Evolutionary conservation across 2,888 invertebrate species (phyloP).

Genomic region (Drosophila maculinotata): DNA sequence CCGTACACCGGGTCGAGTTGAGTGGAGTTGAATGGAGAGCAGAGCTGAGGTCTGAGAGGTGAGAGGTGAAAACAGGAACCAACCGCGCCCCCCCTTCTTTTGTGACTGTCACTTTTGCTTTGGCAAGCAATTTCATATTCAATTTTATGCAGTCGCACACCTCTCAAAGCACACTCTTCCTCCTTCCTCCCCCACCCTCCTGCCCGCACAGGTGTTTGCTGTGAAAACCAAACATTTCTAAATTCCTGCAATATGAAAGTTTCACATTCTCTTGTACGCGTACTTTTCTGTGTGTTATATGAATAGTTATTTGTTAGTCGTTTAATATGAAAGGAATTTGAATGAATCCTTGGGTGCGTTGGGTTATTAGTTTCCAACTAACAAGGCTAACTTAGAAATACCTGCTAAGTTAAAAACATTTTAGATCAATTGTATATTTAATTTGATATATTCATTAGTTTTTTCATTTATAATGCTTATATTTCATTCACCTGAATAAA

Average conservation of each 20-base stretch:
- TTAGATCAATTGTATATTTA: no score
- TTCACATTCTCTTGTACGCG: background rate
- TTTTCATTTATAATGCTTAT: no score
- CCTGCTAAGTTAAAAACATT: no score
- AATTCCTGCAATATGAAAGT: no score
- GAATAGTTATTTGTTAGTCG: no score
- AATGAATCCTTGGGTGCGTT: no score
- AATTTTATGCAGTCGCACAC: constrained; percentile 65
- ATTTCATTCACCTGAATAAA: no score
- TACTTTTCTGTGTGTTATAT: background rate
- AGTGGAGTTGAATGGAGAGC: background rate
- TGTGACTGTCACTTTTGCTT: constrained; percentile 43
- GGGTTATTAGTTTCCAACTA: no score
- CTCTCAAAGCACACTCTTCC: background rate
- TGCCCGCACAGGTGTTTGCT: constrained; percentile 11
- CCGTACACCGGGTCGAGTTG: constrained; percentile 17
- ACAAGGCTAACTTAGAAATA: no score
- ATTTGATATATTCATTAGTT: no score
- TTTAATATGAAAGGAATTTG: no score
- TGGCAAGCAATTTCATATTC: constrained; percentile 56
- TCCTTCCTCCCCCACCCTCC: constrained; percentile 9
- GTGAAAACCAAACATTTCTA: background rate
- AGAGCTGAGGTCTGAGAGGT: background rate
- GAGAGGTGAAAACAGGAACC: constrained; percentile 15
- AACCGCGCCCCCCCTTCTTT: constrained; percentile 7